phyloP scores from a whole-genome alignment of 2,888 invertebrate species.

The Osmoderma eremita region DNA sequence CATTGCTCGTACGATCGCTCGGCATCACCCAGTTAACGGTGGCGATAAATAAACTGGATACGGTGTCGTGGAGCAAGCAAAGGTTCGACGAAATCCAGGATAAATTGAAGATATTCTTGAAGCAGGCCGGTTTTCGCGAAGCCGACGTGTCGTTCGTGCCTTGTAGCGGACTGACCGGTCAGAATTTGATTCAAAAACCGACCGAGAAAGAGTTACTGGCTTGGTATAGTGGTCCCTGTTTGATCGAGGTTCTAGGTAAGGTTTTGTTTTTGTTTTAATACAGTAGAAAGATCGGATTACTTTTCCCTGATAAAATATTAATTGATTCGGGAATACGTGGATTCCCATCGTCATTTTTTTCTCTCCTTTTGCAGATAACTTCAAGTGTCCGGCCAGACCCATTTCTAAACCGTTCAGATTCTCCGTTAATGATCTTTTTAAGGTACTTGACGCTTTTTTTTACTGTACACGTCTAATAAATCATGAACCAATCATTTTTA shows the following conservation, averaged over 20 bases:
- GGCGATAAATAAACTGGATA: slow-evolving; percentile 97
- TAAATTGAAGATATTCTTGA: slow-evolving; percentile 84
- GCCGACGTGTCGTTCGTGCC: slow-evolving; percentile 89
- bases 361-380: slow-evolving; percentile 70
- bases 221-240: slow-evolving; percentile 87
- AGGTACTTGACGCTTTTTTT: no score
- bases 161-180: slow-evolving; percentile 95
- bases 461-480: no score
- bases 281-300: no score
- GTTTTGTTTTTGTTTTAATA: not conserved
- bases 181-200: slow-evolving; percentile 82
- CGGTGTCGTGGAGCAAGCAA: slow-evolving; percentile 90
- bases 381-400: slow-evolving; percentile 87
- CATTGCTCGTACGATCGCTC: slow-evolving; percentile 85
- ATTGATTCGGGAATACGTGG: no score
- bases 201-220: slow-evolving; percentile 71
- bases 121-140: slow-evolving; percentile 92
- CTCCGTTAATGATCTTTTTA: slow-evolving; percentile 95
- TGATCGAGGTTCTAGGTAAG: slow-evolving; percentile 85
- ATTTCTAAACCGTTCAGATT: slow-evolving; percentile 89
- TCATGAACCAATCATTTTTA: no score
- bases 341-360: no score
- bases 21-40: slow-evolving; percentile 95
- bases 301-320: no score
- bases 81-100: slow-evolving; percentile 89